Percentiles rank a stretch among this genome's conserved stretches.
These are phyloP conservation scores for Caenorhabditis zanzibari DNA, from an alignment of 2,888 invertebrate genomes.

Conservation along the genomic window DNA sequence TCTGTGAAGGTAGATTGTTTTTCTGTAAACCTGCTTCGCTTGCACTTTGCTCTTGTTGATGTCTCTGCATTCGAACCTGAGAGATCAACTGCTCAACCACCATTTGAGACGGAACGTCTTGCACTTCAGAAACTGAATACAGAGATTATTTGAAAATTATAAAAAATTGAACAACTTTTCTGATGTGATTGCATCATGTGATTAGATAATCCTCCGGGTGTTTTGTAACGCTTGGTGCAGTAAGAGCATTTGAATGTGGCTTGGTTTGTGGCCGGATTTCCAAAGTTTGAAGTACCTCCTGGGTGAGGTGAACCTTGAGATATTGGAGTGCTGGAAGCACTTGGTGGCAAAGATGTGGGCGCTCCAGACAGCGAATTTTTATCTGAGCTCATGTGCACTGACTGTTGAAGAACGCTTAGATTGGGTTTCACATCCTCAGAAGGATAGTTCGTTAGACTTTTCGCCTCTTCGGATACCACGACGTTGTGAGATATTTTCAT, in stretches of 20 bases:
- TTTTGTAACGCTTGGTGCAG: constrained; percentile 73
- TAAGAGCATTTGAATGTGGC: constrained; percentile 65
- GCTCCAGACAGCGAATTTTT: background rate
- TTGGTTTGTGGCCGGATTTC: constrained; percentile 36
- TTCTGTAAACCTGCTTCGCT: constrained; percentile 4
- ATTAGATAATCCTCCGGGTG: constrained; percentile 67
- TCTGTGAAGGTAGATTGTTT: background rate
- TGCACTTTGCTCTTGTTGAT: constrained; percentile 51
- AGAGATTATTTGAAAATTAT: too few species aligned
- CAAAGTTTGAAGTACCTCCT: constrained; percentile 14
- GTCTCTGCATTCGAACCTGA: constrained; percentile 62
- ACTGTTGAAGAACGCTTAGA: constrained; percentile 7
- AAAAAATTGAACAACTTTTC: constrained; percentile 50
- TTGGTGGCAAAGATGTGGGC: constrained; percentile 3
- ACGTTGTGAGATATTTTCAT: constrained; percentile 61
- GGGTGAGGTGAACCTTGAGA: constrained; percentile 16
- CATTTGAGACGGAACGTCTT: constrained; percentile 54
- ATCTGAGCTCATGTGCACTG: background rate
- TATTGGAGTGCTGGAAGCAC: constrained; percentile 4
- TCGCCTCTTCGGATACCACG: constrained; percentile 39
- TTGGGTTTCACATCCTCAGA: constrained; percentile 30
- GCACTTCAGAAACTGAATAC: constrained; percentile 44
- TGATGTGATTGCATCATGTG: constrained; percentile 70
- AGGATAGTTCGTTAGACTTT: constrained; percentile 41
- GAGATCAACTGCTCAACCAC: constrained; percentile 68